phyloP scores from a whole-genome alignment of 2,888 invertebrate species.

The Macaria liturata region DNA sequence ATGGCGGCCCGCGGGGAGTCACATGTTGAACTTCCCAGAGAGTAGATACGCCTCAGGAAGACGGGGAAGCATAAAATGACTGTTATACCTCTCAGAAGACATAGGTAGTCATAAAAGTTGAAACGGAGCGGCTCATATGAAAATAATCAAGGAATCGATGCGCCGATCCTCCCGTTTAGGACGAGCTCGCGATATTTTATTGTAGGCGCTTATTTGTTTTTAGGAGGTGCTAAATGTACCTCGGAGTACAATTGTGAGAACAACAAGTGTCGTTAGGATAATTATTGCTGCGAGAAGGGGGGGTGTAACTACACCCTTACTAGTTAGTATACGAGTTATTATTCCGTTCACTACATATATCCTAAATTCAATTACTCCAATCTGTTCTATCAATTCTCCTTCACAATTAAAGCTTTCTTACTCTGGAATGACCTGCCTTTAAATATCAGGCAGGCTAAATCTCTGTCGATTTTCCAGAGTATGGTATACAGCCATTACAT shows the following conservation, averaged over 20 bases:
- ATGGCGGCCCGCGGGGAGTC: conserved; percentile 70
- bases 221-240: conserved; percentile 23
- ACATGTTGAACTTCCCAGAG: conserved; percentile 66
- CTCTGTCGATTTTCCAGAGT: too few species aligned
- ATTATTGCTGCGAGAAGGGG: conserved; percentile 42
- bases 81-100: conserved; percentile 80
- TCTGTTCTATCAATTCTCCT: too few species aligned
- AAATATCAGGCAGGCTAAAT: too few species aligned
- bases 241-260: conserved; percentile 24
- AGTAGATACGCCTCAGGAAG: conserved; percentile 67
- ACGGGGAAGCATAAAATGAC: conserved; percentile 80
- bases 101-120: conserved; percentile 76
- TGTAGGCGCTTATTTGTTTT: conserved; percentile 17
- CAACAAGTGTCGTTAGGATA: conserved; percentile 46
- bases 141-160: conserved; percentile 78
- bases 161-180: conserved; percentile 33
- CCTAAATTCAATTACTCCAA: neutral
- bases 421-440: too few species aligned
- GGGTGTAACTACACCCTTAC: conserved; percentile 16
- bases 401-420: too few species aligned
- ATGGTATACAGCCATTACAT: too few species aligned
- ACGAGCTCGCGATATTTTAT: conserved; percentile 13
- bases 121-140: conserved; percentile 70
- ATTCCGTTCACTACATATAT: conserved; percentile 1
- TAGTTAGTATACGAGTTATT: conserved; percentile 8